Base-by-base conservation (phyloP, 1,140 invertebrate genomes). In the Sipha flava region DNA sequence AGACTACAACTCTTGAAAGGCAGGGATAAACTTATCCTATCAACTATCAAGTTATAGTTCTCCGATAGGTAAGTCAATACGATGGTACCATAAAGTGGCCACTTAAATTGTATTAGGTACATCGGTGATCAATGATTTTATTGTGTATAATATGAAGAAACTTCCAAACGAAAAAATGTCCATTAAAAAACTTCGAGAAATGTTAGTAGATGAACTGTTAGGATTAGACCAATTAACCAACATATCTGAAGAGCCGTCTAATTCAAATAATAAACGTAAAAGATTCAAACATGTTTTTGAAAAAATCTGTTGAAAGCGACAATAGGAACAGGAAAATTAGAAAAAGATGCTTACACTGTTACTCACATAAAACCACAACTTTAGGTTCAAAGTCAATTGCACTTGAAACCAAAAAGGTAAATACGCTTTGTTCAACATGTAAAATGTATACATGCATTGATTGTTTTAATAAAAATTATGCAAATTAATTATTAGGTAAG, bases 81-180 rank as follows among this genome's bases (percentile, higher is more conserved):
- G 84, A 82, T 86, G 83, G 85, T 85, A 85, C 82, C 84, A 81
- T 82, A 86, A 86, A 82, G 83, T 86, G 79, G 85, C 82, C 62
- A 83, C 85, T 77, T 83, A 86, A 83, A 64, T 86, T 68, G 81
- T 86, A 81, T 70, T 85, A 72, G 54, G 75, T 5, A 81, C 80
- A 49, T 23, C 57, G 7, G 45, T 81, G 26, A 64, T 81, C 4
- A 81, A 81, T 59, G 54, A 45, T 34, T 79, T 64, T 52, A 52
- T 81, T 37, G 43, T 81, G 2, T 79, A 59, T 40, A 80, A 81
- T 1, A 5, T 66, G 16, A 49, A 34, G 34, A 34, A 10, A 29
- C 14, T 2, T 5, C 5, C 12, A 40, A 47, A 72, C n/a, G 73
- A 72, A 40, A 80, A 62, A 18, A n/a, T 26, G 21, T 57, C 54